Base-by-base conservation (phyloP, 2,888 invertebrate species). In the Amphipoea lucens region DNA sequence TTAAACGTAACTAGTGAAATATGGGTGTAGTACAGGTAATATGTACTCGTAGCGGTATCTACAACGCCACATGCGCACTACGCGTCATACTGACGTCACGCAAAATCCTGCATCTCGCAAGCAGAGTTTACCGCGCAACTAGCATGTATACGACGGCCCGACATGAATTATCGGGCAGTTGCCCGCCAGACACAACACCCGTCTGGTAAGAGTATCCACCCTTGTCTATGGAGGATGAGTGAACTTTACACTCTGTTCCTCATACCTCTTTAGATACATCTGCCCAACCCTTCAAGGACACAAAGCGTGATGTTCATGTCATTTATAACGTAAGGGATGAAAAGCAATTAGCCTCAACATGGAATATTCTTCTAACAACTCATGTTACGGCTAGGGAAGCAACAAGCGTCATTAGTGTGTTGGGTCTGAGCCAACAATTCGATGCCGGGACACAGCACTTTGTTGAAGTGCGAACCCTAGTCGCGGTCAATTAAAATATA, bases 361-460 rank as follows among this genome's bases (percentile, higher is more conserved):
- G 1, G 29, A 70, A 79, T 60, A 65, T 74, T 79, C 62, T 65
- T 68, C 42, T n/a, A 65, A 51, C 60, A 60, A 69, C 51, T 79
- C 45, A 29, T 65, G 69, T 85, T 81, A 70, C 54, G 40, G n/a
- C 17, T 29, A 70, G 78, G 57, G 73, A 82, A 73, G 86, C 84
- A 84, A 84, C 84, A 84, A 86, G 86, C 83, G 36, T 73, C 57
- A 74, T 84, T 84, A 82, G 78, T 60, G 42, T 70, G 54, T 86
- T 86, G 86, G 84, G 29, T 14, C 62, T 51, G 70, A 65, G 84
- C 86, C 84, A 84, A 86, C 83, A 82, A 65, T 60, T 70, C 73
- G 73, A 74, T 42, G 63, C 29, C 45, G 54, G 40, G 65, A 74
- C 77, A 45, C 29, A 65, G 69, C 69, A 82, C 86, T 82, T 69